Evolutionary conservation across 37 sponge, comb jelly and placozoan species (phyloP).

Genomic region (Tethya wilhelma): DNA sequence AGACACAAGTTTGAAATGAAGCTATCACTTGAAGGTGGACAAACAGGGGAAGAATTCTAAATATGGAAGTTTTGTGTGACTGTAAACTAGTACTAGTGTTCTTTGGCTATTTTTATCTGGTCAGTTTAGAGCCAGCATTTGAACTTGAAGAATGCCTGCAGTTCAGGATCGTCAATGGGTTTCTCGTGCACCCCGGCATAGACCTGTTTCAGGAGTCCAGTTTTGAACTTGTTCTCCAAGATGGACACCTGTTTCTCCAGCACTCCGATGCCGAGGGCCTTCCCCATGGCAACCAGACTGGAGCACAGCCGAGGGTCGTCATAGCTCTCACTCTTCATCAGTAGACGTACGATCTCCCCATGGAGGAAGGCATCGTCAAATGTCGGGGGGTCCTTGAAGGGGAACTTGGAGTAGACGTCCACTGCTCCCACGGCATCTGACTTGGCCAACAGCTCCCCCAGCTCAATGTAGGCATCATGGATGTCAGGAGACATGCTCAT

Average conservation of each 20-base stretch:
- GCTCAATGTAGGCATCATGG: constrained; percentile 98
- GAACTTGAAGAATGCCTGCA: constrained; percentile 96
- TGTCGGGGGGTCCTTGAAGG: constrained; percentile 83
- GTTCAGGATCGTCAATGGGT: constrained; percentile 72
- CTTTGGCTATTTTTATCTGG: background rate
- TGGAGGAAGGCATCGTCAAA: constrained; percentile 97
- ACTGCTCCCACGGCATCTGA: constrained; percentile 81
- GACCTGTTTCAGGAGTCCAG: constrained; percentile 76
- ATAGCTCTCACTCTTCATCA: constrained; percentile 82
- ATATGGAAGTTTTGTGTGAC: no score
- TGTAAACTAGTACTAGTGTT: no score
- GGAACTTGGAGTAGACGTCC: constrained; percentile 87
- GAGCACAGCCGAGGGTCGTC: constrained; percentile 74
- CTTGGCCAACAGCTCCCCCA: constrained; percentile 84
- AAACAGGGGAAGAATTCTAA: no score
- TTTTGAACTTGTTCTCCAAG: constrained; percentile 91
- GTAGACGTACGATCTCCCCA: constrained; percentile 90
- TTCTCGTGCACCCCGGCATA: constrained; percentile 91
- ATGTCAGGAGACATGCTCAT: constrained; percentile 77
- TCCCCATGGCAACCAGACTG: constrained; percentile 84
- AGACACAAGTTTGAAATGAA: no score
- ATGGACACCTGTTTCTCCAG: constrained; percentile 87
- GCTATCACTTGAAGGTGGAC: no score
- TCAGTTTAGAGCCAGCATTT: constrained; percentile 81
- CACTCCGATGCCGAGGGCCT: constrained; percentile 86